Evolutionary conservation across 2,888 invertebrate species (phyloP).

Genomic region (Scaptomyza polygonia): DNA sequence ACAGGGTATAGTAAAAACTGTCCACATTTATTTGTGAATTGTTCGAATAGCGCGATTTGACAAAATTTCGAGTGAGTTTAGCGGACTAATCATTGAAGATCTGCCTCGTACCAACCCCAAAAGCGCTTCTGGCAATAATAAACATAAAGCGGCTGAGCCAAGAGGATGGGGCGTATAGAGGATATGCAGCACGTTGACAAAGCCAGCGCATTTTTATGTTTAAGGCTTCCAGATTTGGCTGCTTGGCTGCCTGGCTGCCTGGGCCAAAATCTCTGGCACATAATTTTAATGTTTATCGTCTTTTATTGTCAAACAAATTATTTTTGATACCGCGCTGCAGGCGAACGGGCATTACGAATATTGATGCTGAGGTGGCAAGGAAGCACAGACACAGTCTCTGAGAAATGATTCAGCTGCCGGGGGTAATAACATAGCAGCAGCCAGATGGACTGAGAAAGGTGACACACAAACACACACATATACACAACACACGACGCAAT

Average conservation of each 20-base stretch:
- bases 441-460: neutral
- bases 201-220: conserved; percentile 51
- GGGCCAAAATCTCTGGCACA: conserved; percentile 68
- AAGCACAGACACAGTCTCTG: conserved; percentile 45
- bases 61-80: conserved; percentile 79
- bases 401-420: conserved; percentile 80
- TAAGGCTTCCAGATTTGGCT: conserved; percentile 27
- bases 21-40: neutral
- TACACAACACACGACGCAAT: conserved; percentile 31
- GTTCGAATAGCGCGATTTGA: conserved; percentile 70
- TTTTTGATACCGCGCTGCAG: conserved; percentile 82
- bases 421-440: conserved; percentile 19
- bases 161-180: conserved; percentile 41
- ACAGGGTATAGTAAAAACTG: conserved; percentile 12
- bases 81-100: conserved; percentile 77
- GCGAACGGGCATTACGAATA: conserved; percentile 48
- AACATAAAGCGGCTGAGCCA: conserved; percentile 44
- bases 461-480: conserved; percentile 20
- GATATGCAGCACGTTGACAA: conserved; percentile 60
- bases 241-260: neutral
- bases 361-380: conserved; percentile 64
- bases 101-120: conserved; percentile 30
- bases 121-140: conserved; percentile 59
- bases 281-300: conserved; percentile 84
- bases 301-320: conserved; percentile 84